Percentiles rank a stretch among this genome's conserved stretches.
These are phyloP conservation scores for Ciconia boyciana DNA, from an alignment of 2,113 vertebrate species.

Conservation along the genomic window DNA sequence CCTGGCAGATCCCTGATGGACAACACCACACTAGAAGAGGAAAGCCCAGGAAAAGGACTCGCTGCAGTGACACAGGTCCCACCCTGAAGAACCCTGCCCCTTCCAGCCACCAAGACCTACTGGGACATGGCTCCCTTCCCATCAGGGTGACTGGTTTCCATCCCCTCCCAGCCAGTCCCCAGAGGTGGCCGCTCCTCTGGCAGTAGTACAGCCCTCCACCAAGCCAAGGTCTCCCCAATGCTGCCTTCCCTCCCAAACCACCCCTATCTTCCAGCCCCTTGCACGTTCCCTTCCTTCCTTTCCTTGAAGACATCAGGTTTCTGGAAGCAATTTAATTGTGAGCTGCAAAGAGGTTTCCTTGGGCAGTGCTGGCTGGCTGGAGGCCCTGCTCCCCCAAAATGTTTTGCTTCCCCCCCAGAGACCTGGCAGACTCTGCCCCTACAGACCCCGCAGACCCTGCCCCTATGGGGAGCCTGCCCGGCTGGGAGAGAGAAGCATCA, in stretches of 20 bases:
- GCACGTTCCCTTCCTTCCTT: neutral
- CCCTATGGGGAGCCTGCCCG: neutral
- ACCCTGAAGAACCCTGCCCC: neutral
- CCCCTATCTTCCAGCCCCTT: neutral
- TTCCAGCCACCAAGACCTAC: neutral
- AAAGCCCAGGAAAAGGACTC: neutral
- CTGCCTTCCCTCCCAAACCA: neutral
- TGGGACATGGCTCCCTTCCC: neutral
- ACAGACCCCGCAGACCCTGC: neutral
- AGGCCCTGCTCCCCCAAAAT: neutral
- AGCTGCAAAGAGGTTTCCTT: neutral
- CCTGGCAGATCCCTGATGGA: neutral
- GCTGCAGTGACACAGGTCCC: neutral
- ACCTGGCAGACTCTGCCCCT: neutral
- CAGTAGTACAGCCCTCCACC: neutral
- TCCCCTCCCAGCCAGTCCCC: neutral
- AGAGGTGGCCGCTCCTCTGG: fast-evolving
- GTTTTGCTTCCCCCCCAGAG: neutral
- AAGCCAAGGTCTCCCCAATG: neutral
- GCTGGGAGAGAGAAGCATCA: neutral
- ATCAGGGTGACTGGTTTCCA: neutral
- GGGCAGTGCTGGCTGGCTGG: neutral
- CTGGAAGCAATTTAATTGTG: constrained; percentile 27
- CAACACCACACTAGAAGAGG: fast-evolving
- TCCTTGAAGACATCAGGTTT: neutral